Base-by-base conservation (phyloP, 2,113 vertebrate species). In the Alces alces region DNA sequence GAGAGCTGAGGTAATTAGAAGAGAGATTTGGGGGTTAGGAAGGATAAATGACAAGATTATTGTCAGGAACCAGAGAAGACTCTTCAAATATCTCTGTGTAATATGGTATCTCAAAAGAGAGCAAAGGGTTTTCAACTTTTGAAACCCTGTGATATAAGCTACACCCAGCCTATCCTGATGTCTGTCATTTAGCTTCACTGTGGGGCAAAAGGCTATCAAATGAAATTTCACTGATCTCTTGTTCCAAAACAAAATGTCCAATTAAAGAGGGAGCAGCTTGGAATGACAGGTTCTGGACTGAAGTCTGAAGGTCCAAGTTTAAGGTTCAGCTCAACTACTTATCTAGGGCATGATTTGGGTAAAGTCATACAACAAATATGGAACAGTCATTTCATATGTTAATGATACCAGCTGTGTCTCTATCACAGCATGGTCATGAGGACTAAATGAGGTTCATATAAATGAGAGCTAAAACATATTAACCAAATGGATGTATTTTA, bases 1-100 rank as follows among this genome's bases (percentile, higher is more conserved):
- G 23, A 92, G 16, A 97, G 73, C 88, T 96, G 82, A 91, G 45
- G 78, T 92, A 89, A 95, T 70, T 64, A 66, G 70, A 83, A 93
- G 58, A 33, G 64, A 85, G 58, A 85, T 15, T 80, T 96, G 28
- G 25, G 57, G 19, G 11, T 80, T 76, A 91, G 30, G 30, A 82
- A 86, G 15, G 2, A 91, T 87, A 92, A 84, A 83, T 82, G 52
- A 73, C 8, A 95, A 52, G 91, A 89, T 58, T 86, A 88, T 43
- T 93, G 15, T 39, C 60, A 78, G 33, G 28, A 90, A 94, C 23
- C 10, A 92, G 30, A 88, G 83, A 83, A 80, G 27, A 5, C 6
- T 79, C n/a, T 92, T 93, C 6, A 47, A 91, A n/a, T 23, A 60
- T 39, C 30, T 93, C 82, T 83, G 16, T 45, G 61, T 55, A 92